These are phyloP conservation scores for Enteromius radiatus DNA, from an alignment of 2,797 vertebrate genomes.

Conservation along the genomic window DNA sequence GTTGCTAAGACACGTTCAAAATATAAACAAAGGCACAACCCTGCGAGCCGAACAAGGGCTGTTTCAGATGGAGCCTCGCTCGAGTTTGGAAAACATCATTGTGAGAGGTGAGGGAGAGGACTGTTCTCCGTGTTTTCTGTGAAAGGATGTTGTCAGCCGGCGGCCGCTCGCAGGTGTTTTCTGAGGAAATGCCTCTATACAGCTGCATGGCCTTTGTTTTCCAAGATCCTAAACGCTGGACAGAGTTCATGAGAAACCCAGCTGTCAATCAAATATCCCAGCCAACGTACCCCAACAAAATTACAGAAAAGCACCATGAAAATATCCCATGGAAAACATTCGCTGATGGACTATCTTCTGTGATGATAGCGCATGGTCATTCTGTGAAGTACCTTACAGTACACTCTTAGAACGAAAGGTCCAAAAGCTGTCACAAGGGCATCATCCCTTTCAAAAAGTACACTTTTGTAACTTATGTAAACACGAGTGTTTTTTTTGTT, in stretches of 20 bases:
- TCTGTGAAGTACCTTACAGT: background rate
- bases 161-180: constrained; percentile 52
- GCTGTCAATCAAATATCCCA: constrained; percentile 27
- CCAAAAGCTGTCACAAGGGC: background rate
- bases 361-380: constrained; percentile 1
- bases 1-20: constrained; percentile 88
- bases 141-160: constrained; percentile 30
- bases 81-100: constrained; percentile 73
- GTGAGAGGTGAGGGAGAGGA: constrained; percentile 55
- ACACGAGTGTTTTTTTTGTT: background rate
- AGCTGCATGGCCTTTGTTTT: constrained; percentile 27
- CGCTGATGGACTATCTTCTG: background rate
- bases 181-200: constrained; percentile 25
- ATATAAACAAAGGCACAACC: constrained; percentile 87
- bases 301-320: constrained; percentile 4
- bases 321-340: constrained; percentile 14
- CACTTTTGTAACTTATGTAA: background rate
- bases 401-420: background rate
- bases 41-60: constrained; percentile 75
- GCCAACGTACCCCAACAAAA: constrained; percentile 5
- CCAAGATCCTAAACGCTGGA: constrained; percentile 8
- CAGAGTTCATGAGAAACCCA: background rate
- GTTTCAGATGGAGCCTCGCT: constrained; percentile 70
- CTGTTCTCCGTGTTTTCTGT: background rate
- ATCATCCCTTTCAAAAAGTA: background rate